Conservation (phyloP, 2,888 invertebrate genomes). For the Tenthredo notha region DNA sequence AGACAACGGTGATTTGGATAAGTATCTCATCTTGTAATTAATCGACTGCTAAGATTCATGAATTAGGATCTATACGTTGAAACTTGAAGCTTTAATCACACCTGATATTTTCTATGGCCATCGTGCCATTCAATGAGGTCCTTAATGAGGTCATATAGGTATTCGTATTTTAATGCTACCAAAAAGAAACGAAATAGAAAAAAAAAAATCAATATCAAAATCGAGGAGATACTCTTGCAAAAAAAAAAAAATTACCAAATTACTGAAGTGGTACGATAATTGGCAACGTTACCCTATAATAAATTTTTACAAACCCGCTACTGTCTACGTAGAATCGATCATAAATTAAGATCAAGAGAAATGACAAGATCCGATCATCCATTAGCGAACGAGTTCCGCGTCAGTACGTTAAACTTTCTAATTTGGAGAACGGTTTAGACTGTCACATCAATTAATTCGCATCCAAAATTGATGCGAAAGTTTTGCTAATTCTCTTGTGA, state of each 20-base stretch:
- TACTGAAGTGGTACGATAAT: no score
- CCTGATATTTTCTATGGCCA: not conserved
- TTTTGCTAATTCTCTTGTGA: not conserved
- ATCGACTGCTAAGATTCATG: not conserved
- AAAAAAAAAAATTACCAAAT: no score
- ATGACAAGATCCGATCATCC: not conserved
- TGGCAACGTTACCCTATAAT: not conserved
- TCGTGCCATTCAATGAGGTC: no score
- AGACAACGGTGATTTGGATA: slow-evolving; percentile 37
- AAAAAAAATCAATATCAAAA: no score
- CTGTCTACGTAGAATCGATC: not conserved
- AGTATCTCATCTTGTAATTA: slow-evolving; percentile 25
- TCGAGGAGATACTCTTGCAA: no score
- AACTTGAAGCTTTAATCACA: not conserved
- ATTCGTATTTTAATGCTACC: no score
- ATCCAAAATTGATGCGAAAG: not conserved
- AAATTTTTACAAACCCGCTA: not conserved
- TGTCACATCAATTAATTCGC: not conserved
- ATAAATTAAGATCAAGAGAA: not conserved
- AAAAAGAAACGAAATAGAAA: no score
- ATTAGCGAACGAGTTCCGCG: not conserved
- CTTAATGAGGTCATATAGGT: no score
- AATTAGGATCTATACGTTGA: not conserved
- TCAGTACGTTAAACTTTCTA: not conserved
- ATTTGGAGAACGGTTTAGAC: not conserved